Conservation (phyloP, 2,113 vertebrate genomes). For the Mobula hypostoma region DNA sequence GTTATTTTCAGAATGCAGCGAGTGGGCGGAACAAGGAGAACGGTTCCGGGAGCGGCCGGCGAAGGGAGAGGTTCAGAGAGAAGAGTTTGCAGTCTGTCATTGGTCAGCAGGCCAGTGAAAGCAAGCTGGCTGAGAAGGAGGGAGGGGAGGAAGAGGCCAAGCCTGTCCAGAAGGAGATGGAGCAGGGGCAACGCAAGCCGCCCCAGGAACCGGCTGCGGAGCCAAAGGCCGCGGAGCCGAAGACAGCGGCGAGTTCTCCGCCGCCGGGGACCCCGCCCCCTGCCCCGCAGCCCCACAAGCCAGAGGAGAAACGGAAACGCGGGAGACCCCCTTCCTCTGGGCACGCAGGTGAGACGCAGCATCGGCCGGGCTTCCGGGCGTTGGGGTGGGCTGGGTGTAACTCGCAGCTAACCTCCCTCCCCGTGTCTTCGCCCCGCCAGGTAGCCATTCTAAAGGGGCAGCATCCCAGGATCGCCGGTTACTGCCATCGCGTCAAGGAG, state of each 20-base stretch:
- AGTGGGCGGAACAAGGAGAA: conserved; percentile 28
- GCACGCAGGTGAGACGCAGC: conserved; percentile 56
- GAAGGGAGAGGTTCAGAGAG: not conserved
- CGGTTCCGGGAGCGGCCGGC: not conserved
- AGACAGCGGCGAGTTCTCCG: conserved; percentile 21
- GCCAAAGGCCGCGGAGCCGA: not conserved
- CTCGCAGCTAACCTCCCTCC: not conserved
- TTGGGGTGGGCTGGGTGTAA: not conserved
- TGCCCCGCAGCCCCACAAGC: conserved; percentile 59
- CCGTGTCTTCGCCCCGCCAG: not conserved
- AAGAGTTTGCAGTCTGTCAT: not conserved
- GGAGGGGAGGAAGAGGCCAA: not conserved
- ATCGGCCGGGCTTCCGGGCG: not conserved
- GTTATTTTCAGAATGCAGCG: not conserved
- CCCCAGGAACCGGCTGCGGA: not conserved
- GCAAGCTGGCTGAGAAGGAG: not conserved
- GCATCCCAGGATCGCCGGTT: not conserved
- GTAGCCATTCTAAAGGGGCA: conserved; percentile 9
- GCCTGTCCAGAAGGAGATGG: not conserved
- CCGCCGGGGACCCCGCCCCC: conserved; percentile 43
- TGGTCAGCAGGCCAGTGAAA: not conserved
- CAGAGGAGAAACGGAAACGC: conserved; percentile 59
- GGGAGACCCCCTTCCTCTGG: conserved; percentile 59
- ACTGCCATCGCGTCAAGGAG: not conserved
- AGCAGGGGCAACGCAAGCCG: not conserved